Evolutionary conservation across 1,140 invertebrate genomes (phyloP), one percentile per base, ranked within the genome.

Genomic region (Fopius arisanus): DNA sequence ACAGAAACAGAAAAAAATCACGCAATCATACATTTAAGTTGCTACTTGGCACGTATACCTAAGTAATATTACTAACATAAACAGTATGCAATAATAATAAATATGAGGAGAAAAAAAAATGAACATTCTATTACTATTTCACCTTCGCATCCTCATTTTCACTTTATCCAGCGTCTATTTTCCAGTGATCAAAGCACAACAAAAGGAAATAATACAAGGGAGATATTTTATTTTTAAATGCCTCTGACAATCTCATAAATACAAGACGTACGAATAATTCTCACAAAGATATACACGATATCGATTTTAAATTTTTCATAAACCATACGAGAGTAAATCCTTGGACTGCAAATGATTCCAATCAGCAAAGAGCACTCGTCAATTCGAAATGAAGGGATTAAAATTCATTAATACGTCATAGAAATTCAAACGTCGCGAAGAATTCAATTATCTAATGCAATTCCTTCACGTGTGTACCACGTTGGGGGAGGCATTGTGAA

Each of bases 21-120:
- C 87, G 87, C 86, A 88, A 87, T 88, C 85, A 87, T 88, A 87
- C 83, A 84, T 88, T 87, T 88, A 88, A 88, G 87, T 88, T 88
- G 86, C 87, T 88, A 88, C 82, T 87, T 88, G 84, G 87, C 86
- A 88, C 87, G 82, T 88, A 88, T 87, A 86, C 80, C 84, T 88
- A 86, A 87, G 87, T 88, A 88, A 86, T 88, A 87, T 87, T 86
- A 69, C 84, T 86, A 87, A 88, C 86, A 85, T 87, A 87, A 88
- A 88, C 86, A 88, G 84, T 88, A 88, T 87, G 86, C 87, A 88
- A 88, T 88, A 88, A 87, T 84, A 87, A 86, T 88, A 88, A 87
- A 88, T 83, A 86, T 87, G 81, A 86, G 80, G 28, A 65, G 29
- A 65, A 65, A 65, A 65, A 62, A 65, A 84, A 84, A 85, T 80